Percentiles rank a stretch among this genome's conserved stretches.
Evolutionary conservation across 2,888 invertebrate species (phyloP).

Genomic region (Synanthedon andrenaeformis): DNA sequence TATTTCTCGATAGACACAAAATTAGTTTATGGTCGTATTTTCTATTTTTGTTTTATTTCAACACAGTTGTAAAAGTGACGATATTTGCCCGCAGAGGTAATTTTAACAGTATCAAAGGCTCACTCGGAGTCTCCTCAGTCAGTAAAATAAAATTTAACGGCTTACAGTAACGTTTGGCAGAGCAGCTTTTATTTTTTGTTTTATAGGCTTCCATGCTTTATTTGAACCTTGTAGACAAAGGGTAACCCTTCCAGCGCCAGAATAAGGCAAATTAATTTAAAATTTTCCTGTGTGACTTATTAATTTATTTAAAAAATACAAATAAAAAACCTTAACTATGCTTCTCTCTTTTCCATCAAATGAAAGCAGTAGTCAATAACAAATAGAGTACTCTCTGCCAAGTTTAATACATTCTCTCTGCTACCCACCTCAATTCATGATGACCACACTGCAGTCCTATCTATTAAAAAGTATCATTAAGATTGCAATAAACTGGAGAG

Average conservation of each 20-base stretch:
- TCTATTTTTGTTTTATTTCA: background rate
- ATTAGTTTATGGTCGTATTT: background rate
- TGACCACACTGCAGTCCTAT: too few relatives aligned
- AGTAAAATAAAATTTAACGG: constrained; percentile 38
- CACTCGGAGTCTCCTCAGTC: constrained; percentile 19
- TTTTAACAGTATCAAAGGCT: constrained; percentile 21
- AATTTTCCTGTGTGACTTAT: background rate
- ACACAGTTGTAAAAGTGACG: background rate
- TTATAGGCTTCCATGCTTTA: constrained; percentile 23
- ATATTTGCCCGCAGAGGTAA: background rate
- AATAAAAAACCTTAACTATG: too few relatives aligned
- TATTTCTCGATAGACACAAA: too few relatives aligned
- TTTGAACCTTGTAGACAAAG: constrained; percentile 9
- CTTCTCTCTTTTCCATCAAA: too few relatives aligned
- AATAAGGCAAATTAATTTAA: background rate
- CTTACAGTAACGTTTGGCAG: constrained; percentile 19
- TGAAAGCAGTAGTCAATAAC: too few relatives aligned
- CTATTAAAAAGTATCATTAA: too few relatives aligned
- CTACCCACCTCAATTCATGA: too few relatives aligned
- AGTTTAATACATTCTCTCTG: too few relatives aligned
- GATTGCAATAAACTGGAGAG: too few relatives aligned
- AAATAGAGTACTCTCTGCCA: too few relatives aligned
- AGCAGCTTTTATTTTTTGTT: constrained; percentile 34
- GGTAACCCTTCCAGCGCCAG: background rate
- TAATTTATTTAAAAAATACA: background rate